Evolutionary conservation across 2,113 vertebrate species (phyloP).

Genomic region (Fregetta grallaria): DNA sequence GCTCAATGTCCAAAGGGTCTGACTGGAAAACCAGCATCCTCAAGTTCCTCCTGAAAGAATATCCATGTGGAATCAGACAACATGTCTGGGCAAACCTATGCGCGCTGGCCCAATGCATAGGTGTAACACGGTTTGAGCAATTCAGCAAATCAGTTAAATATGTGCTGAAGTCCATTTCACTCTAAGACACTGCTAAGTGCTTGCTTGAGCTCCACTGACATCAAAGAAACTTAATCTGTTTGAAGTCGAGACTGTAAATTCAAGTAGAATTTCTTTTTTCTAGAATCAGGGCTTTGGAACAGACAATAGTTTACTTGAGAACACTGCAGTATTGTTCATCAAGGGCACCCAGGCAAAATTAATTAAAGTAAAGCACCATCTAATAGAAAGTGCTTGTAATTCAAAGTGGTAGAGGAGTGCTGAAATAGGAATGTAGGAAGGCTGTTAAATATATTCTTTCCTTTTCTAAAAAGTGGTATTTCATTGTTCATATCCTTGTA

Average conservation of each 20-base stretch:
- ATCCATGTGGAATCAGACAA: background rate
- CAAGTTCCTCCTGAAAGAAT: background rate
- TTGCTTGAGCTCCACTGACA: background rate
- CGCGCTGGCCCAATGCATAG: rapidly evolving
- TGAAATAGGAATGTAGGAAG: background rate
- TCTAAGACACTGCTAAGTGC: background rate
- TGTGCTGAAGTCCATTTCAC: background rate
- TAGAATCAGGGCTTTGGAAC: background rate
- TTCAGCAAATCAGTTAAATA: background rate
- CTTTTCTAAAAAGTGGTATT: background rate
- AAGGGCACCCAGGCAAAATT: slow-evolving; percentile 34
- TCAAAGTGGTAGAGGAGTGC: background rate
- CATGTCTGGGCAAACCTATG: background rate
- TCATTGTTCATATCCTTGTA: background rate
- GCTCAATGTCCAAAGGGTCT: background rate
- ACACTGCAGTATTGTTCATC: slow-evolving; percentile 31
- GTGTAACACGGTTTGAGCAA: background rate
- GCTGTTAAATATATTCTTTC: background rate
- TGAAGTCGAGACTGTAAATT: slow-evolving; percentile 40
- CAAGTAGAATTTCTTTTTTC: slow-evolving; percentile 28
- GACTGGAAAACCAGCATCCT: background rate
- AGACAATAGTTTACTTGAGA: slow-evolving; percentile 1
- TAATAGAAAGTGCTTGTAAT: slow-evolving; percentile 23
- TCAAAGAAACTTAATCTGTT: slow-evolving; percentile 37
- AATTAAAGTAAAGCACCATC: background rate